phyloP scores from a whole-genome alignment of 2,888 invertebrate genomes.

The Bombyx huttoni region DNA sequence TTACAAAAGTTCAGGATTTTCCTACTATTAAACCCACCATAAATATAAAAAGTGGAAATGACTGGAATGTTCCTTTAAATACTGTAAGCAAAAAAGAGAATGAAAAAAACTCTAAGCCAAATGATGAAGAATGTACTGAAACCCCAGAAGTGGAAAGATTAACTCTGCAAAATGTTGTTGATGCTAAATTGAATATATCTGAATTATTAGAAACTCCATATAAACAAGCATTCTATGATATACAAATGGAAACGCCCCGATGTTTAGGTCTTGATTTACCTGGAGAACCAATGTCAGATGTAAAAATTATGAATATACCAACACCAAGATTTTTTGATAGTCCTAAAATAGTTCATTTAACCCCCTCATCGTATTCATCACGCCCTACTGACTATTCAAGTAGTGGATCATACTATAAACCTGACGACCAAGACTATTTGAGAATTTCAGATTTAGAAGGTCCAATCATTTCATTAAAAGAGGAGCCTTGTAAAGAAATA shows the following conservation, averaged over 20 bases:
- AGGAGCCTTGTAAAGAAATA: conserved; percentile 13
- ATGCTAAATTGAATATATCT: conserved; percentile 55
- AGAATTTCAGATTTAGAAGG: conserved; percentile 35
- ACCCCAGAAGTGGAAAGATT: conserved; percentile 58
- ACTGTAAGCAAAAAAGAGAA: conserved; percentile 13
- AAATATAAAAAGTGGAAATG: conserved; percentile 29
- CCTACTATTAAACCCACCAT: conserved; percentile 36
- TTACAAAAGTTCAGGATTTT: conserved; percentile 1
- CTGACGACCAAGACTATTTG: conserved; percentile 72
- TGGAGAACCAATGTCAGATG: conserved; percentile 58
- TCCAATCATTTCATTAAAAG: conserved; percentile 25
- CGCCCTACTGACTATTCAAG: conserved; percentile 74
- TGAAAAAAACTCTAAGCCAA: conserved; percentile 16
- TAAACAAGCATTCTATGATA: conserved; percentile 60
- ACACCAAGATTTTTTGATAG: conserved; percentile 70
- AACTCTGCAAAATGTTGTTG: conserved; percentile 51
- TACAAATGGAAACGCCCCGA: conserved; percentile 70
- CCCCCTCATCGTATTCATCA: conserved; percentile 57
- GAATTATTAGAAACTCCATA: conserved; percentile 73
- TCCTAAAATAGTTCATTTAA: conserved; percentile 38
- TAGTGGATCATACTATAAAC: conserved; percentile 75
- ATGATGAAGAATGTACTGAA: conserved; percentile 27
- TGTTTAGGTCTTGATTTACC: conserved; percentile 58
- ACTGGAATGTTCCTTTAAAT: conserved; percentile 8
- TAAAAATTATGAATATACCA: conserved; percentile 71